Conservation (phyloP, 2,797 vertebrate genomes). For the Catharus ustulatus region DNA sequence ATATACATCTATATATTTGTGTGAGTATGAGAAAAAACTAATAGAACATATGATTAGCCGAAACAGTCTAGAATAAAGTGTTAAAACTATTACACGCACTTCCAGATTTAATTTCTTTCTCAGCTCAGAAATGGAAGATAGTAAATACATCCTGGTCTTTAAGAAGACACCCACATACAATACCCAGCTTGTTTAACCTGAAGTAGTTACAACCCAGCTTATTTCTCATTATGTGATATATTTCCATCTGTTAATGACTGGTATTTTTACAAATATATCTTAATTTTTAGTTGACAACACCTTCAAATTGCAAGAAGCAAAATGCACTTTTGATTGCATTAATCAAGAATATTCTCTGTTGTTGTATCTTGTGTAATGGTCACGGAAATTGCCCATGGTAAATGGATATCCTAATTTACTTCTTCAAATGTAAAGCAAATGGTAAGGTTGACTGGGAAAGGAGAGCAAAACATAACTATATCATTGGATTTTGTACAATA, state of each 20-base stretch:
- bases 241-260: neutral
- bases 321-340: neutral
- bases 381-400: neutral
- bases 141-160: neutral
- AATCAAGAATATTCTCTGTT: neutral
- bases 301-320: neutral
- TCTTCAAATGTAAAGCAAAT: neutral
- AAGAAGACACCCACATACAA: neutral
- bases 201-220: neutral
- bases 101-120: neutral
- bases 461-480: neutral
- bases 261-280: neutral
- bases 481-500: neutral
- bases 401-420: neutral
- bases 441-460: neutral
- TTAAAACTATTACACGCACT: neutral
- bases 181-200: neutral
- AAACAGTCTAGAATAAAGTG: neutral
- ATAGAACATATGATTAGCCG: neutral
- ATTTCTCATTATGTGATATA: neutral
- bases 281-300: neutral
- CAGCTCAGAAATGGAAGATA: neutral
- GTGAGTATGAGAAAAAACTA: neutral
- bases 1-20: neutral
- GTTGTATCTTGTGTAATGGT: neutral